Conservation (phyloP, 2,888 invertebrate genomes). For the Platycnemis pennipes region DNA sequence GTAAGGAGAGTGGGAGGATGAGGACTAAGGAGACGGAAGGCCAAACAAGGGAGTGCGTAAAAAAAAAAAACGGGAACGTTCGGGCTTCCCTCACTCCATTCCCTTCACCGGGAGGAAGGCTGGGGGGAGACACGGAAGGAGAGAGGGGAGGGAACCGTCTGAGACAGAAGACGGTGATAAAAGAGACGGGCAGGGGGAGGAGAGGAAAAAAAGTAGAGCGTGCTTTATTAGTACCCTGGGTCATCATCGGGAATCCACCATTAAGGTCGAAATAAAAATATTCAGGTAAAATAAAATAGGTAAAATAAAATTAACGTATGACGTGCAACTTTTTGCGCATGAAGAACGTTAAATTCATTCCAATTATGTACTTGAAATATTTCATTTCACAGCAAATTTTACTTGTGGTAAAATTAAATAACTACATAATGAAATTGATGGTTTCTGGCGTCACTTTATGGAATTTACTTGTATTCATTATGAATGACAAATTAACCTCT, state of each 20-base stretch:
- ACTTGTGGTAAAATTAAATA: no score
- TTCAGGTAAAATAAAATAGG: neutral
- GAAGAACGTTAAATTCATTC: no score
- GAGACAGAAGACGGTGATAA: neutral
- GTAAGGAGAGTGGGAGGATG: neutral
- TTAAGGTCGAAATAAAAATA: neutral
- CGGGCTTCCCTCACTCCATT: neutral
- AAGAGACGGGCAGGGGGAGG: neutral
- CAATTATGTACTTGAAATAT: no score
- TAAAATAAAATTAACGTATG: neutral
- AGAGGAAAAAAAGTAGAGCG: neutral
- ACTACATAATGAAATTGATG: no score
- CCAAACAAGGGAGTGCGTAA: slow-evolving; percentile 42
- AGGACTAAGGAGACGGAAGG: neutral
- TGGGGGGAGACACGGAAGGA: neutral
- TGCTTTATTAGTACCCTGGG: neutral
- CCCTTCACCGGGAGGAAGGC: neutral
- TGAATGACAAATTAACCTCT: no score
- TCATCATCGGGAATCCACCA: neutral
- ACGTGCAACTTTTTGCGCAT: no score
- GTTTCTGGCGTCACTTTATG: no score
- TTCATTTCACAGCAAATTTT: no score
- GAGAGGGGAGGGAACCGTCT: neutral
- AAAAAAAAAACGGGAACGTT: neutral
- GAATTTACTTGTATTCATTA: no score